Evolutionary conservation across 1,140 invertebrate species (phyloP), one percentile per base, ranked within the genome.

Genomic region (Drosophila lacteicornis): DNA sequence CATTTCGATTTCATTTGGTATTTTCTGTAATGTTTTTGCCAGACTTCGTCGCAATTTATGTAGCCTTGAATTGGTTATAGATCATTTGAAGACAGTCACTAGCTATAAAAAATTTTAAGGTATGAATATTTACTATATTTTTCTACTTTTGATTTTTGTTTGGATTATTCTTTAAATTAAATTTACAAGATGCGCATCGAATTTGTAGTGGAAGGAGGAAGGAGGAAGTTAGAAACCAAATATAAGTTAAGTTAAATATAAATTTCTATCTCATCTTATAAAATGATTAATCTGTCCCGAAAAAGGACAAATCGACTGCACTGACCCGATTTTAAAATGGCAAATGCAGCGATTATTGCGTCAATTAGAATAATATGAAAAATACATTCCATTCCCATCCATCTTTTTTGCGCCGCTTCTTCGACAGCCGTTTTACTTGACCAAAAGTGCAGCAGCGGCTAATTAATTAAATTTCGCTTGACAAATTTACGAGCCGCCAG

Each of bases 401-500:
- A 61, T 83, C 62, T 75, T 69, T 56, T 15, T 57, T 46, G 46
- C 27, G 45, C 46, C 53, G 51, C 36, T 46, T 49, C 33, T 55
- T 55, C 19, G 53, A 55, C 53, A 36, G 25, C 40, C 61, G 27
- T 60, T 50, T 69, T 68, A 71, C 43, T 73, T 70, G 43, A 33
- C 61, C 50, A 66, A 58, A 79, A 85, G 49, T 82, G 86, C 85
- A 90, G 63, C 85, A 82, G 85, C 79, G 79, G 68, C 70, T 61
- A 91, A 91, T 86, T 90, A 90, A 90, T 90, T 91, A 90, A 75
- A 81, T 84, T 75, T 79, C 58, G 46, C 43, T 55, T 80, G 79
- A 85, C 75, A 82, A 82, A 80, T 90, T 85, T 85, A 90, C 82
- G 85, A 85, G 78, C 73, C 60, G 78, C 68, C 77, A 85, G 76